Evolutionary conservation across 2,113 vertebrate genomes (phyloP).

Genomic region (Notothenia coriiceps): DNA sequence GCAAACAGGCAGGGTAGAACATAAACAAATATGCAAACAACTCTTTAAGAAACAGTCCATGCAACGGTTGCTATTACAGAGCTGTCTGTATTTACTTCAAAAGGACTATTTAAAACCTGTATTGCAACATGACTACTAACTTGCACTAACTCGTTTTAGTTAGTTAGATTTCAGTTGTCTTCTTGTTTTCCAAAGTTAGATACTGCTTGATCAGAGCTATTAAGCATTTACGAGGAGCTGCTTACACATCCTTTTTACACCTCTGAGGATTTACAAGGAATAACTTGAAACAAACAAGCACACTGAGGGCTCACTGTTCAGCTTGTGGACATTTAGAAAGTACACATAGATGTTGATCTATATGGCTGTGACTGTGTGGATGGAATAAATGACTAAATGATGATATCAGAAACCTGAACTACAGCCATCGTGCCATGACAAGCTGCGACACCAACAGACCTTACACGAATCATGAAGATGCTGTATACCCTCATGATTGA

Average conservation of each 20-base stretch:
- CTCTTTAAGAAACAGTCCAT: neutral
- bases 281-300: constrained; percentile 31
- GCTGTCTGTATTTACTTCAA: constrained; percentile 5
- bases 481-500: constrained; percentile 28
- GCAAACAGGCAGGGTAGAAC: neutral
- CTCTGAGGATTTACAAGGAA: constrained; percentile 26
- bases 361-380: constrained; percentile 2
- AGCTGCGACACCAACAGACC: constrained; percentile 5
- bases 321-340: constrained; percentile 1
- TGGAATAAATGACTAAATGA: constrained; percentile 11
- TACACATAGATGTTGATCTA: constrained; percentile 18
- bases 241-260: constrained; percentile 22
- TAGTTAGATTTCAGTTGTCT: neutral
- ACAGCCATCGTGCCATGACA: neutral
- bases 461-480: constrained; percentile 31
- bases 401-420: constrained; percentile 7
- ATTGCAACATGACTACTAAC: constrained; percentile 27
- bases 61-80: neutral
- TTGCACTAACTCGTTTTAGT: constrained; percentile 35
- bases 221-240: constrained; percentile 5
- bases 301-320: constrained; percentile 10
- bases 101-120: constrained; percentile 7
- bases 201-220: neutral
- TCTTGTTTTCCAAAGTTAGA: neutral
- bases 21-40: neutral